Conservation (phyloP, 2,797 vertebrate genomes). For the Neopelma chrysocephalum region DNA sequence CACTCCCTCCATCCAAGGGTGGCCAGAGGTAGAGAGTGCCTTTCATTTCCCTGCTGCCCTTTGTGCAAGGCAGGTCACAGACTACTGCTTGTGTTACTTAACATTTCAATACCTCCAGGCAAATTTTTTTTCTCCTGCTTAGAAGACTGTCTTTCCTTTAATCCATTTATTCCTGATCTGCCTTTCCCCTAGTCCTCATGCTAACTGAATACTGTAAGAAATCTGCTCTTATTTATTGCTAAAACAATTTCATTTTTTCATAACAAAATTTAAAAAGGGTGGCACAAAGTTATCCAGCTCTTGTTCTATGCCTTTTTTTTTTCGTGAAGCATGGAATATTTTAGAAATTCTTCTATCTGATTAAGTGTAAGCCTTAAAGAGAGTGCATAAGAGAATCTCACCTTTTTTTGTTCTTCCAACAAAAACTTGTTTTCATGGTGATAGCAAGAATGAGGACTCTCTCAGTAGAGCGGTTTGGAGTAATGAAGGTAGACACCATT, state of each 20-base stretch:
- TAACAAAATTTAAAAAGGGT: not conserved
- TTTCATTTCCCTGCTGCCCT: not conserved
- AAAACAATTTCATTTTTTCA: not conserved
- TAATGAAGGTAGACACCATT: not conserved
- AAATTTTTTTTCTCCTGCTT: not conserved
- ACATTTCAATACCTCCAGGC: not conserved
- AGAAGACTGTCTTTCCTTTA: not conserved
- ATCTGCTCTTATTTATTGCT: not conserved
- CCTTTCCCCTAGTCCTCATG: not conserved
- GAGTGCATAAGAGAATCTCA: not conserved
- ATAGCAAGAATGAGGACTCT: not conserved
- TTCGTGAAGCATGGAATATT: not conserved
- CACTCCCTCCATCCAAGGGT: not conserved
- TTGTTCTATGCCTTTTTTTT: not conserved
- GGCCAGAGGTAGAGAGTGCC: not conserved
- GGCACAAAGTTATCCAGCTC: not conserved
- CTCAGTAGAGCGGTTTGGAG: not conserved
- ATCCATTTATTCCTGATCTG: constrained; percentile 11
- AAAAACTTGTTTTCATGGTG: not conserved
- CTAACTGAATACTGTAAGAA: not conserved
- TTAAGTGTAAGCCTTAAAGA: not conserved
- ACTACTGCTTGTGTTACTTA: not conserved
- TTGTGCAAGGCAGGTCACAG: not conserved
- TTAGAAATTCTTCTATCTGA: not conserved
- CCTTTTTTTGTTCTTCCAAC: not conserved